Conservation (phyloP, 2,797 vertebrate genomes). For the Phaenicophaeus curvirostris region DNA sequence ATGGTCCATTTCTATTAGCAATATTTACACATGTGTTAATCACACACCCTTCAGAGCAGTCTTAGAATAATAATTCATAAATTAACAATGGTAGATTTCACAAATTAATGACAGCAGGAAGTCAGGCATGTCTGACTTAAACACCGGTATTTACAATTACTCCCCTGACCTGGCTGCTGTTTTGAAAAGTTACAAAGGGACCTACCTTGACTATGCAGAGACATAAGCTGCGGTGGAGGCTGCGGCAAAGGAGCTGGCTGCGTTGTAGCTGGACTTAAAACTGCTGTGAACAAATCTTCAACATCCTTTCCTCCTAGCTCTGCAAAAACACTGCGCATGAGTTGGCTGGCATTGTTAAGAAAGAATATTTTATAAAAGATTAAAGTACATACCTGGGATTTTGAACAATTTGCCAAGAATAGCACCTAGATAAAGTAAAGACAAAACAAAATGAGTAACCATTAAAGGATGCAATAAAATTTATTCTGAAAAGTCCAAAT, state of each 20-base stretch:
- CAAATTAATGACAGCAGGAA: neutral
- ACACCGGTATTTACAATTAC: neutral
- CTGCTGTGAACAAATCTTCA: slow-evolving; percentile 96
- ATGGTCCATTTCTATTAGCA: neutral
- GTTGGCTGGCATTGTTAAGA: neutral
- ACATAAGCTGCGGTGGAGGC: slow-evolving; percentile 79
- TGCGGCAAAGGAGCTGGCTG: slow-evolving; percentile 87
- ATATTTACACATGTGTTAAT: neutral
- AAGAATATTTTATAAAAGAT: neutral
- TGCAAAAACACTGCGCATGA: slow-evolving; percentile 65
- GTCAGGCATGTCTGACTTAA: neutral
- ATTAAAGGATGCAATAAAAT: neutral
- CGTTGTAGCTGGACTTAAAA: slow-evolving; percentile 89
- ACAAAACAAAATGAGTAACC: slow-evolving; percentile 26
- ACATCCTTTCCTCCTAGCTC: slow-evolving; percentile 98
- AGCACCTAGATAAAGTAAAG: slow-evolving; percentile 85
- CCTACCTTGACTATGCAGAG: slow-evolving; percentile 86
- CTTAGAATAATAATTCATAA: neutral
- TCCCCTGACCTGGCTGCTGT: neutral
- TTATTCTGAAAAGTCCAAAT: slow-evolving; percentile 8
- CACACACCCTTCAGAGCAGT: neutral
- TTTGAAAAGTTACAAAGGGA: neutral
- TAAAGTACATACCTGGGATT: slow-evolving; percentile 91
- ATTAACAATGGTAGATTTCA: neutral
- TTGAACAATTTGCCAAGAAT: slow-evolving; percentile 98